Conservation (phyloP, 2,888 invertebrate genomes). For the Scaptomyza parva region DNA sequence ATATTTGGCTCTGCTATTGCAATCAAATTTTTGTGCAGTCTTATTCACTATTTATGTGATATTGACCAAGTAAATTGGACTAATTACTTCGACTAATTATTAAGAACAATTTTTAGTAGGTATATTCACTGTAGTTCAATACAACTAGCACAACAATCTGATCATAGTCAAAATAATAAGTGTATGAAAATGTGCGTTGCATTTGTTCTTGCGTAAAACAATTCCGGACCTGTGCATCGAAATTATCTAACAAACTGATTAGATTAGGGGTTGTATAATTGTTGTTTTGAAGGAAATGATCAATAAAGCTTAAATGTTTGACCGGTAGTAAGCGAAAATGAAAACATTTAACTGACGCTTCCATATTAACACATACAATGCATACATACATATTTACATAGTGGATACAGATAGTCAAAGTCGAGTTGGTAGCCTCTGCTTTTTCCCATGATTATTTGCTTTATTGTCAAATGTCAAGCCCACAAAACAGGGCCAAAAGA, state of each 20-base stretch:
- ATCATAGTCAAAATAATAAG: neutral
- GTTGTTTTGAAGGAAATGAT: neutral
- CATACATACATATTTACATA: neutral
- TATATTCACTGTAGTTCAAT: neutral
- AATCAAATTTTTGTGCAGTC: neutral
- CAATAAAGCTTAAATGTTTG: slow-evolving; percentile 9
- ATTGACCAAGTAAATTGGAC: neutral
- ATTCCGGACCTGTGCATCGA: neutral
- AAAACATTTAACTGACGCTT: slow-evolving; percentile 44
- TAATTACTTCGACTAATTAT: neutral
- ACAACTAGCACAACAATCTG: neutral
- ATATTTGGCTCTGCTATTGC: neutral
- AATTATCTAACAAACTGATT: neutral
- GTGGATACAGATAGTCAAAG: slow-evolving; percentile 1
- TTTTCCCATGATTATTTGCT: slow-evolving; percentile 83
- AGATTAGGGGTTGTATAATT: neutral
- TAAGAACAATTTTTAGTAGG: no score
- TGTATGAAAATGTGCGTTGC: neutral
- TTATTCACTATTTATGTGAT: neutral
- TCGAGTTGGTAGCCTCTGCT: slow-evolving; percentile 43
- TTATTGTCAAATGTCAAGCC: slow-evolving; percentile 82
- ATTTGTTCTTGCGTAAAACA: no score
- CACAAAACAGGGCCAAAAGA: slow-evolving; percentile 43
- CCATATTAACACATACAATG: neutral
- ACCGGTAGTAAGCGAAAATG: slow-evolving; percentile 35